Conservation (phyloP, 2,797 vertebrate genomes). For the Sebastes baramenuke region DNA sequence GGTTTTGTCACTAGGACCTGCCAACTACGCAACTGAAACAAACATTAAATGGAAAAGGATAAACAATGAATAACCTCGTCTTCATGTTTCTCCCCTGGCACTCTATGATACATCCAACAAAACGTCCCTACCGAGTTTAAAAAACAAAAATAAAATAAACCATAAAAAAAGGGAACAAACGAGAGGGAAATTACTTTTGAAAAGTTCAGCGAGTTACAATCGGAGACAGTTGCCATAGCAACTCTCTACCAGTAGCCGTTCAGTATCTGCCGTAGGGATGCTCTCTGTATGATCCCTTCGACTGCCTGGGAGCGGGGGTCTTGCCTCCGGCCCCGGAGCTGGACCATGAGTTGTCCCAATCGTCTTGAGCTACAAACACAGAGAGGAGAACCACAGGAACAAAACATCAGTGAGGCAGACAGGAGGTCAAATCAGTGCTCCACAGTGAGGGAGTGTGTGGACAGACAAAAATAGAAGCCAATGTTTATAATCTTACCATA, state of each 20-base stretch:
- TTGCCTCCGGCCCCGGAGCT: constrained; percentile 87
- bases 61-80: constrained; percentile 52
- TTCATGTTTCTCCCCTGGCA: constrained; percentile 45
- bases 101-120: constrained; percentile 63
- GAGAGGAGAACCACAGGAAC: not conserved
- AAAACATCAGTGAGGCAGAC: not conserved
- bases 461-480: fast-evolving
- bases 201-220: constrained; percentile 83
- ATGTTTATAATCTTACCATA: constrained; percentile 86
- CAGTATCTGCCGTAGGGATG: constrained; percentile 85
- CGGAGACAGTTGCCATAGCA: constrained; percentile 78
- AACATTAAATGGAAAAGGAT: constrained; percentile 66
- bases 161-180: constrained; percentile 67
- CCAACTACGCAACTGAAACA: constrained; percentile 68
- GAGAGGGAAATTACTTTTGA: constrained; percentile 83
- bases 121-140: constrained; percentile 53
- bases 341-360: constrained; percentile 91
- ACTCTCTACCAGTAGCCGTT: constrained; percentile 79
- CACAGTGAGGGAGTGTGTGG: too few species aligned
- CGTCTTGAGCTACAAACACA: constrained; percentile 87
- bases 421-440: not conserved
- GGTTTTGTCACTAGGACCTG: constrained; percentile 60
- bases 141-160: constrained; percentile 62
- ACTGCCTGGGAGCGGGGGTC: constrained; percentile 84
- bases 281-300: constrained; percentile 90